These are phyloP conservation scores for Isichthys henryi DNA, from an alignment of 2,113 vertebrate species.

Conservation along the genomic window DNA sequence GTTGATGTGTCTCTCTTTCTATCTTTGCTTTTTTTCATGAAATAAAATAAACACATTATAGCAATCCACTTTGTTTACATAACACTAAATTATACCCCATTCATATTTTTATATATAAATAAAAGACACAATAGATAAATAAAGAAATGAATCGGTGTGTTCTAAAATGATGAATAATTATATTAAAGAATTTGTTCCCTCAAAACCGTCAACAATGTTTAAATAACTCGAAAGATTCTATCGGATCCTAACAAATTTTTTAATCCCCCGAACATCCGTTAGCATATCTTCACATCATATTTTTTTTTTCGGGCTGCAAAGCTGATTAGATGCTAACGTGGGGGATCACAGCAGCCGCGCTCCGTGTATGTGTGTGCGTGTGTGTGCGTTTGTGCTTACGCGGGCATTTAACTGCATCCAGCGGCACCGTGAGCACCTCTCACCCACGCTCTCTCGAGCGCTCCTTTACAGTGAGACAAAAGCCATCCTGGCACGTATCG, in stretches of 20 bases:
- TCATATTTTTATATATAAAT: background rate
- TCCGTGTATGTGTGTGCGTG: background rate
- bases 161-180: background rate
- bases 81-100: background rate
- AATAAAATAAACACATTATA: background rate
- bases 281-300: background rate
- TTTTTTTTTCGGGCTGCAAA: background rate
- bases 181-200: background rate
- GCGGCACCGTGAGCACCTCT: background rate
- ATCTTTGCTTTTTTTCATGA: background rate
- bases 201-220: background rate
- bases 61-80: background rate
- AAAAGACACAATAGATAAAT: background rate
- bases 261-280: background rate
- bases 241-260: background rate
- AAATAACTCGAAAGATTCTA: background rate
- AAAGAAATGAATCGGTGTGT: background rate
- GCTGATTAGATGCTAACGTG: background rate
- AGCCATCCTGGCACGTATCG: slow-evolving; percentile 46
- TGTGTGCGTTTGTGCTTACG: background rate
- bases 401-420: background rate
- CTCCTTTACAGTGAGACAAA: slow-evolving; percentile 39
- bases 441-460: slow-evolving; percentile 13
- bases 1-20: background rate
- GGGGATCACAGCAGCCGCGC: background rate